phyloP scores from a whole-genome alignment of 2,113 vertebrate genomes.

The Recurvirostra avosetta region DNA sequence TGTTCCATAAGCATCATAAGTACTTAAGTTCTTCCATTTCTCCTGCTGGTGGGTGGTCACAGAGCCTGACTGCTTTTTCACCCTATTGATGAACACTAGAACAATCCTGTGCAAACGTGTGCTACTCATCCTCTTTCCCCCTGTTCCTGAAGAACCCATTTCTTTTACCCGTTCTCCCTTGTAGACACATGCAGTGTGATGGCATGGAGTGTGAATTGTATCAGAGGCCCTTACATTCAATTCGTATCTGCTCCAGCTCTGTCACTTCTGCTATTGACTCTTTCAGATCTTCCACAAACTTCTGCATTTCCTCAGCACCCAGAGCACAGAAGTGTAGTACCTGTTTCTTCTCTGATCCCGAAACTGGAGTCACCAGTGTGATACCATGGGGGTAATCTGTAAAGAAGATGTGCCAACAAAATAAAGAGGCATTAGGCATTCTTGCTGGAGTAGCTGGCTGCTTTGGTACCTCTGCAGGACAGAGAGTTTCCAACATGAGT shows the following conservation, averaged over 20 bases:
- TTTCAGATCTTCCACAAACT: conserved; percentile 95
- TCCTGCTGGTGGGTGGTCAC: neutral
- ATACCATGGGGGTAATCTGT: conserved; percentile 98
- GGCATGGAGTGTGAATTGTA: neutral
- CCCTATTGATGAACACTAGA: neutral
- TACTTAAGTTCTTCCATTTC: neutral
- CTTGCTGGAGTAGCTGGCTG: neutral
- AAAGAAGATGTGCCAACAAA: conserved; percentile 18
- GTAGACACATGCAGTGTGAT: neutral
- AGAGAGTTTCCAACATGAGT: neutral
- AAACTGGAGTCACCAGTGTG: conserved; percentile 92
- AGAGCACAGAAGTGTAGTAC: conserved; percentile 95
- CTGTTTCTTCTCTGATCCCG: conserved; percentile 96
- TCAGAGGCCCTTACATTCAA: conserved; percentile 87
- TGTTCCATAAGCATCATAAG: neutral
- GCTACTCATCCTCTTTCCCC: neutral
- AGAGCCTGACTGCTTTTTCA: neutral
- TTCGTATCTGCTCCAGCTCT: conserved; percentile 98
- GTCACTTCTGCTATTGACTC: conserved; percentile 96
- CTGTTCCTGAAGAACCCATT: neutral
- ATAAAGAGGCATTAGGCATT: neutral
- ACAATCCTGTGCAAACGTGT: neutral
- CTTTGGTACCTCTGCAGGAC: neutral
- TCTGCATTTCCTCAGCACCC: conserved; percentile 93
- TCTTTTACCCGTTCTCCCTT: neutral